A percentile compares a stretch with the other conserved stretches of the same genome.
These are phyloP conservation scores for Amblyornis subalaris DNA, from an alignment of 2,113 vertebrate genomes.

Conservation along the genomic window DNA sequence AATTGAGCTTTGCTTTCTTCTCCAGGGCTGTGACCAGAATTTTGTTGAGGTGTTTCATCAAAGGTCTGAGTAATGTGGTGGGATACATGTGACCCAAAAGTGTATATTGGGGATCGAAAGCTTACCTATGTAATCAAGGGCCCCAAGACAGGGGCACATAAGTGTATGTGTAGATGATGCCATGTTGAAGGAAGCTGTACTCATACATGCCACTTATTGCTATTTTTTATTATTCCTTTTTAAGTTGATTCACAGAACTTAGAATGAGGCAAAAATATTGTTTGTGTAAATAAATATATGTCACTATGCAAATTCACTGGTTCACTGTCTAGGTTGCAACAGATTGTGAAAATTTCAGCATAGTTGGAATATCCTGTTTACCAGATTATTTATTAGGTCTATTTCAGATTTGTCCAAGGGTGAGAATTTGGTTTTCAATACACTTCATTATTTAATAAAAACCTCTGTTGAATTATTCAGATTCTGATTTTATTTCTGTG, in stretches of 20 bases:
- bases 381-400: background rate
- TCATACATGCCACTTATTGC: background rate
- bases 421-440: background rate
- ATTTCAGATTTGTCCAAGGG: background rate
- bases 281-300: background rate
- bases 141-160: background rate
- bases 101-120: background rate
- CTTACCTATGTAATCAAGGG: background rate
- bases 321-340: background rate
- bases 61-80: background rate
- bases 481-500: background rate
- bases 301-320: background rate
- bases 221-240: background rate
- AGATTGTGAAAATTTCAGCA: background rate
- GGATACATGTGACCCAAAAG: background rate
- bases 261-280: background rate
- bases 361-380: background rate
- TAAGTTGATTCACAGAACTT: background rate
- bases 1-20: slow-evolving; percentile 26
- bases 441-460: background rate
- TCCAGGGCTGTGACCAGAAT: background rate
- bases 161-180: background rate
- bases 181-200: background rate
- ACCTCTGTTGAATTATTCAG: background rate
- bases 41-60: background rate